phyloP scores from a whole-genome alignment of 2,113 vertebrate species.

The Silurus glanis region DNA sequence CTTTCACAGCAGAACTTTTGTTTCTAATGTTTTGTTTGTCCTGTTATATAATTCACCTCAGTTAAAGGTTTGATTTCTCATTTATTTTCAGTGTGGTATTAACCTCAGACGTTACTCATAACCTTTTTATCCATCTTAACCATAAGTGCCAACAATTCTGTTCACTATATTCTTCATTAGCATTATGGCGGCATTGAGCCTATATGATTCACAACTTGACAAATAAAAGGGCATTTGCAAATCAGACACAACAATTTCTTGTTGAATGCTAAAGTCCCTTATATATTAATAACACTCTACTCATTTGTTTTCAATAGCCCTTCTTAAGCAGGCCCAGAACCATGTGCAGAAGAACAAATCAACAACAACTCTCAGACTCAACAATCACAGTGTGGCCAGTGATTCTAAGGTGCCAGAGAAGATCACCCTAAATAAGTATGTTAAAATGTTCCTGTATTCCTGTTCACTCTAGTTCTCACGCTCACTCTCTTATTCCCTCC shows the following conservation, averaged over 20 bases:
- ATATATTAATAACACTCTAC: neutral
- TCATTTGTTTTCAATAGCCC: neutral
- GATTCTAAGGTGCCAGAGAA: conserved; percentile 52
- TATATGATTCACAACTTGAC: neutral
- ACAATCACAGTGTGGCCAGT: neutral
- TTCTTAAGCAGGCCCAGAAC: neutral
- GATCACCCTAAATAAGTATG: conserved; percentile 57
- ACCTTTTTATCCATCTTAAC: neutral
- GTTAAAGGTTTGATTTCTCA: neutral
- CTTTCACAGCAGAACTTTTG: neutral
- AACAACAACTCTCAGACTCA: neutral
- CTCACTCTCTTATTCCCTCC: neutral
- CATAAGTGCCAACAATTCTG: neutral
- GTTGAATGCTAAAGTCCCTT: neutral
- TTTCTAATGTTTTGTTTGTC: neutral
- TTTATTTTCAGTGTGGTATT: neutral
- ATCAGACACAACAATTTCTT: neutral
- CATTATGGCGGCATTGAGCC: neutral
- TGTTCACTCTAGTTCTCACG: conserved; percentile 48
- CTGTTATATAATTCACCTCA: neutral
- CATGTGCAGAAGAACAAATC: neutral
- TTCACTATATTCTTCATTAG: neutral
- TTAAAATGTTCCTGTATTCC: conserved; percentile 51
- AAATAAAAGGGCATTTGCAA: neutral
- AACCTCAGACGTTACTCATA: neutral